phyloP scores from a whole-genome alignment of 64 coral and sea anemone species.

The Acropora yongei region DNA sequence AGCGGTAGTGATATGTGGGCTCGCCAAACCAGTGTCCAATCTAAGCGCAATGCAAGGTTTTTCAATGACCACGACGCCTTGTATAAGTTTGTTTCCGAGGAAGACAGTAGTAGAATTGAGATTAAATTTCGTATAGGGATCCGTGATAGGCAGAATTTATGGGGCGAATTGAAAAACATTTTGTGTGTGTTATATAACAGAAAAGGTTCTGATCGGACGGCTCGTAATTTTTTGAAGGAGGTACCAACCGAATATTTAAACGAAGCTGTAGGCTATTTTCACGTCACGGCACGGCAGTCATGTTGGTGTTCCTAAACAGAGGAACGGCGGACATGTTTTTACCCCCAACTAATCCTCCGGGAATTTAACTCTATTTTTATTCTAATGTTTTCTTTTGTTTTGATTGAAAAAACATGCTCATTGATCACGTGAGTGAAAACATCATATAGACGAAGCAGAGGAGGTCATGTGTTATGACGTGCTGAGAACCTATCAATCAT shows the following conservation, averaged over 20 bases:
- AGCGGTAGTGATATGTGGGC: slow-evolving; percentile 41
- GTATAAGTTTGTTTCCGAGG: slow-evolving; percentile 87
- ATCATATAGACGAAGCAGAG: slow-evolving; percentile 36
- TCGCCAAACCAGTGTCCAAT: slow-evolving; percentile 27
- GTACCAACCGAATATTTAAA: slow-evolving; percentile 44
- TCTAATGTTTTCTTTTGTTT: too few relatives aligned
- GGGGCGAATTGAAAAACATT: slow-evolving; percentile 65
- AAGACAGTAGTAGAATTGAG: slow-evolving; percentile 74
- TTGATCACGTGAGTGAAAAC: too few relatives aligned
- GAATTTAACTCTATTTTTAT: too few relatives aligned
- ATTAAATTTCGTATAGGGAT: slow-evolving; percentile 71
- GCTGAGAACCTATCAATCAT: not conserved
- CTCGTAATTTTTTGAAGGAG: slow-evolving; percentile 59
- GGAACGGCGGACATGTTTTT: too few relatives aligned
- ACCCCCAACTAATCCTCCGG: too few relatives aligned
- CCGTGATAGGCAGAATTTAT: slow-evolving; percentile 56
- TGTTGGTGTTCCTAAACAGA: too few relatives aligned
- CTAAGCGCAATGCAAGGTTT: slow-evolving; percentile 49
- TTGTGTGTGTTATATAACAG: slow-evolving; percentile 73
- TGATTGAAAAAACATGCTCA: too few relatives aligned
- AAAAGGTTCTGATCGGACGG: slow-evolving; percentile 52
- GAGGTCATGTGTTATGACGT: not conserved
- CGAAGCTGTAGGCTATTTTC: too few relatives aligned
- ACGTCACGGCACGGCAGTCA: too few relatives aligned
- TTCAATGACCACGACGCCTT: slow-evolving; percentile 65